Evolutionary conservation across 2,888 invertebrate species (phyloP).

Genomic region (Drosophila melanosoma): DNA sequence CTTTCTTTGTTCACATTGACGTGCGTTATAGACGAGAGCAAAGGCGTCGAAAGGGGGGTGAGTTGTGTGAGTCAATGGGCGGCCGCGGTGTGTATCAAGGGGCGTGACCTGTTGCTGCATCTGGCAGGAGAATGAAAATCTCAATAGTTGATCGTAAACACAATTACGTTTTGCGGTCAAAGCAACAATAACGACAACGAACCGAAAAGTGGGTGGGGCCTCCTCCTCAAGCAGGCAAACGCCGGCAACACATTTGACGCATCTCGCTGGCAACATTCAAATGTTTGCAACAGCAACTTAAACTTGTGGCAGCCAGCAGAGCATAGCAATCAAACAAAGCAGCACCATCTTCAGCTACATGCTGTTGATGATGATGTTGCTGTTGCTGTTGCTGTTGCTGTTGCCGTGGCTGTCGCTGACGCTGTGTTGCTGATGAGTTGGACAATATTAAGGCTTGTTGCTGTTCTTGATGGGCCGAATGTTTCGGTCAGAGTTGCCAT

Average conservation of each 20-base stretch:
- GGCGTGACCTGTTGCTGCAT: conserved; percentile 68
- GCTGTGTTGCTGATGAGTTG: conserved; percentile 52
- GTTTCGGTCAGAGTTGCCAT: conserved; percentile 81
- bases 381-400: conserved; percentile 41
- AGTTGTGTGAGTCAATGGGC: conserved; percentile 33
- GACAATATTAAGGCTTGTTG: conserved; percentile 61
- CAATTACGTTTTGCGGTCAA: conserved; percentile 66
- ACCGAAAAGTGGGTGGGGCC: conserved; percentile 64
- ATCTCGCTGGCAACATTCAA: conserved; percentile 70
- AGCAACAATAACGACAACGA: conserved; percentile 34
- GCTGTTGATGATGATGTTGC: conserved; percentile 37
- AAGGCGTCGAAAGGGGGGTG: conserved; percentile 18
- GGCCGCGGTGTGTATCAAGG: conserved; percentile 43
- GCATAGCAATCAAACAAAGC: conserved; percentile 52
- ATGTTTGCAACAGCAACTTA: conserved; percentile 55
- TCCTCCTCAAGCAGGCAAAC: conserved; percentile 32
- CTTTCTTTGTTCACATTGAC: conserved; percentile 49
- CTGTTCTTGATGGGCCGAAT: conserved; percentile 72
- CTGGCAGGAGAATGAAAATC: conserved; percentile 52
- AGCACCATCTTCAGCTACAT: conserved; percentile 40
- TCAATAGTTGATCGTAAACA: conserved; percentile 78
- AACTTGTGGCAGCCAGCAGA: conserved; percentile 57
- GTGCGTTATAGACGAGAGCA: conserved; percentile 66
- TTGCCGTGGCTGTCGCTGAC: conserved; percentile 21
- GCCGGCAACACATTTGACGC: conserved; percentile 72